phyloP scores from a whole-genome alignment of 1,140 invertebrate species.

The Drosophila arawakana region DNA sequence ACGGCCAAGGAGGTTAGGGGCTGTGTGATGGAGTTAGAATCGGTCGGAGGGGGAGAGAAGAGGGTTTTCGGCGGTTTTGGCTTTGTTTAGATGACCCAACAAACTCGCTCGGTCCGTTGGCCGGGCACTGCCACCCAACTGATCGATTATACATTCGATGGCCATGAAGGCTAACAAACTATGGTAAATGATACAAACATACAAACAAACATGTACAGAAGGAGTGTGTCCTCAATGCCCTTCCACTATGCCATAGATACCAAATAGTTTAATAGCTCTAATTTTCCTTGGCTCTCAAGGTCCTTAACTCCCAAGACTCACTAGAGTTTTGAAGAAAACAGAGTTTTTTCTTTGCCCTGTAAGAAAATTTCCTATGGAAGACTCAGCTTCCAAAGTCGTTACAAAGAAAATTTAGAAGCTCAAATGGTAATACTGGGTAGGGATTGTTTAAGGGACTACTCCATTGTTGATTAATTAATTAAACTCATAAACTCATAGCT shows the following conservation, averaged over 20 bases:
- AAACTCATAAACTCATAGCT: no score
- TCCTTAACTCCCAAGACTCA: neutral
- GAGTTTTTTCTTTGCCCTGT: no score
- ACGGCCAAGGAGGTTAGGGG: neutral
- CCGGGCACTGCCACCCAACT: slow-evolving; percentile 62
- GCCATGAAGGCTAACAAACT: slow-evolving; percentile 75
- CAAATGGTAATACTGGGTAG: no score
- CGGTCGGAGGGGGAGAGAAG: neutral
- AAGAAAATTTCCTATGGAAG: no score
- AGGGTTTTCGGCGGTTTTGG: slow-evolving; percentile 30
- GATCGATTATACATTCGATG: slow-evolving; percentile 82
- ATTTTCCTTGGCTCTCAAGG: neutral
- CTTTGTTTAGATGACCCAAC: slow-evolving; percentile 82
- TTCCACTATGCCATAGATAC: slow-evolving; percentile 39
- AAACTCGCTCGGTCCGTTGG: slow-evolving; percentile 65
- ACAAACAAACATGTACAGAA: no score
- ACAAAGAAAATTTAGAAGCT: no score
- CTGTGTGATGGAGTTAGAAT: neutral
- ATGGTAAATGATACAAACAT: no score
- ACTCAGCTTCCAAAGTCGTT: no score
- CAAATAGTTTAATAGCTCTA: neutral
- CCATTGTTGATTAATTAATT: no score
- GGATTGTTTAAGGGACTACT: no score
- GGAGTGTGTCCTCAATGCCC: slow-evolving; percentile 62
- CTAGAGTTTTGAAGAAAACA: no score